Percentiles rank a stretch among this genome's conserved stretches.
These are phyloP conservation scores for Prinia subflava DNA, from an alignment of 2,113 vertebrate genomes.

Conservation along the genomic window DNA sequence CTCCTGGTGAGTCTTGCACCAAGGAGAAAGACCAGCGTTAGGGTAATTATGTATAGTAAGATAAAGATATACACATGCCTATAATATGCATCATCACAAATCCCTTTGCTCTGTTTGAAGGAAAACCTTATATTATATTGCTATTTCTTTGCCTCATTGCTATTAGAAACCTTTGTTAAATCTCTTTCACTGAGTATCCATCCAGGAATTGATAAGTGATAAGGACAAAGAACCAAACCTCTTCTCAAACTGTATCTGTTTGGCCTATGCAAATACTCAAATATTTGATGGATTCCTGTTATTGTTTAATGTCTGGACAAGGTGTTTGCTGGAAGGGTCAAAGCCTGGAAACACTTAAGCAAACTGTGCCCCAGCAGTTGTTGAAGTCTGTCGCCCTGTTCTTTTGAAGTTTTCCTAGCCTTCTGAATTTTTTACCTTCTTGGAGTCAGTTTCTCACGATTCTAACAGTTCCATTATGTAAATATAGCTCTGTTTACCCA, in stretches of 20 bases:
- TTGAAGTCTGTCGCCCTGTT: too few relatives aligned
- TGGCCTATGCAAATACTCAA: neutral
- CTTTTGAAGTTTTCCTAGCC: too few relatives aligned
- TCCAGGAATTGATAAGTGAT: neutral
- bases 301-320: neutral
- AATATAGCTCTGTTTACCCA: too few relatives aligned
- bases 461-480: too few relatives aligned
- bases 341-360: slow-evolving; percentile 14
- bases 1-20: neutral
- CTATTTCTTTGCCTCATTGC: neutral
- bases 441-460: too few relatives aligned
- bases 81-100: neutral
- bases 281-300: neutral
- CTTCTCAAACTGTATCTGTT: neutral
- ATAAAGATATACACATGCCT: neutral
- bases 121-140: neutral
- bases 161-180: neutral
- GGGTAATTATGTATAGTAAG: neutral
- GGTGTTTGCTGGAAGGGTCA: neutral
- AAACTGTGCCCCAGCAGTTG: neutral
- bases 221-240: neutral
- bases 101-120: neutral
- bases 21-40: neutral
- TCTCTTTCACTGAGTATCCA: neutral
- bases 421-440: too few relatives aligned